Evolutionary conservation across 2,888 invertebrate genomes (phyloP).

Genomic region (Escarpia spicata): DNA sequence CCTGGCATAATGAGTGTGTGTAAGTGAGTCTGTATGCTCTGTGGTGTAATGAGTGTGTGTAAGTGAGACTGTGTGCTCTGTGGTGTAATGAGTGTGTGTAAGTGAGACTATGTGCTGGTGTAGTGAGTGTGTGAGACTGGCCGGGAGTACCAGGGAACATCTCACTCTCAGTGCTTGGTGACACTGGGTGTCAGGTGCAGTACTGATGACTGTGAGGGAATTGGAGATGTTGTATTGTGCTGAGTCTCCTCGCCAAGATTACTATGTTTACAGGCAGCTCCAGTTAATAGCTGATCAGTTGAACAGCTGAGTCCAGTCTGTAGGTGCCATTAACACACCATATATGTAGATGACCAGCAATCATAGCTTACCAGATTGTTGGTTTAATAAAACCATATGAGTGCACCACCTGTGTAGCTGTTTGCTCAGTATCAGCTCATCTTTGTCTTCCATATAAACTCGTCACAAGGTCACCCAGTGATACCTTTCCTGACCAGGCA

Average conservation of each 20-base stretch:
- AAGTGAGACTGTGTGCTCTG: no score
- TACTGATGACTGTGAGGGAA: neutral
- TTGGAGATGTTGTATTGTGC: neutral
- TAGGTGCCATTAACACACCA: neutral
- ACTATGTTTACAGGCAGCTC: slow-evolving; percentile 10
- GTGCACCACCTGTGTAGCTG: neutral
- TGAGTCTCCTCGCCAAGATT: neutral
- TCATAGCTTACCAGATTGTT: neutral
- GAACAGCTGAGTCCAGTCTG: neutral
- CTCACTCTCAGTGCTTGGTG: neutral
- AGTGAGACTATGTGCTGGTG: no score
- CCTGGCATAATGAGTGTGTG: no score
- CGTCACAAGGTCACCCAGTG: neutral
- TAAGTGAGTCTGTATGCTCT: no score
- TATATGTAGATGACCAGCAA: neutral
- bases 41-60: no score
- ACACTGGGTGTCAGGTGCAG: neutral
- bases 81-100: no score
- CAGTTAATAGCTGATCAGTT: neutral
- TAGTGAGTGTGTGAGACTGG: neutral
- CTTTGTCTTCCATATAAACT: neutral
- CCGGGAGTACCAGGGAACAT: neutral
- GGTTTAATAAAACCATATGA: neutral
- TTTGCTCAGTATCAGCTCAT: neutral
- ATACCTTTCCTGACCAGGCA: neutral